Percentiles rank a stretch among this genome's conserved stretches.
These are phyloP conservation scores for Caenorhabditis inopinata DNA, from an alignment of 1,140 invertebrate species.

Conservation along the genomic window DNA sequence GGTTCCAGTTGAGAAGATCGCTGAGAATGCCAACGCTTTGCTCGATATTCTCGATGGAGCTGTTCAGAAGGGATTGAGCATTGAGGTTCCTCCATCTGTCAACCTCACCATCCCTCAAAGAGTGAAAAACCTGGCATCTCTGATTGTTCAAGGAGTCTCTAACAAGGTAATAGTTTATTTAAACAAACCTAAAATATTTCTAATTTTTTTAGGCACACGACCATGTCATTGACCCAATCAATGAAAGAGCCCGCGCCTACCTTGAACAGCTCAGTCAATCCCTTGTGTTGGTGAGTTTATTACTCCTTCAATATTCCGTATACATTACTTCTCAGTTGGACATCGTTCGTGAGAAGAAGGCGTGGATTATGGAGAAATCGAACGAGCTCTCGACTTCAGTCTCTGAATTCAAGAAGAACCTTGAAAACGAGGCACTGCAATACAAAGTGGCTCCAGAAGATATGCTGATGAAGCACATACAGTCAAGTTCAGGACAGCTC, in stretches of 20 bases:
- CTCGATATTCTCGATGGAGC: slow-evolving; percentile 19
- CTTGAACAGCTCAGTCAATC: slow-evolving; percentile 33
- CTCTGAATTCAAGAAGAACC: not conserved
- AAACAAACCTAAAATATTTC: not conserved
- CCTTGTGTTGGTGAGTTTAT: not conserved
- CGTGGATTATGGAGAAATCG: slow-evolving; percentile 17
- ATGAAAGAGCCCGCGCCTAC: not conserved
- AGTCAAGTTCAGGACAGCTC: not conserved
- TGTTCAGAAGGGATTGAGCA: not conserved
- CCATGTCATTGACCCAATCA: slow-evolving; percentile 20
- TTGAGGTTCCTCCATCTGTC: not conserved
- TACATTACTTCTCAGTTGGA: not conserved
- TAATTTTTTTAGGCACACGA: slow-evolving; percentile 34
- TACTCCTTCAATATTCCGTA: not conserved
- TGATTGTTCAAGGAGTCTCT: not conserved
- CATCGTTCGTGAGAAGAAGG: slow-evolving; percentile 21
- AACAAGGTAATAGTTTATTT: not conserved
- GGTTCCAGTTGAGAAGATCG: slow-evolving; percentile 29
- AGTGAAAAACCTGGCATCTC: not conserved
- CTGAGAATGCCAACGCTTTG: not conserved
- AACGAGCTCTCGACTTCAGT: slow-evolving; percentile 3
- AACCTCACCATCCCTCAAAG: not conserved
- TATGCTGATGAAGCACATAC: slow-evolving; percentile 30
- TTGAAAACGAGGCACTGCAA: slow-evolving; percentile 9
- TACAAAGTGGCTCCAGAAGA: slow-evolving; percentile 17